phyloP scores from a whole-genome alignment of 2,888 invertebrate genomes.

The Sphaerolaimus hirsutus region DNA sequence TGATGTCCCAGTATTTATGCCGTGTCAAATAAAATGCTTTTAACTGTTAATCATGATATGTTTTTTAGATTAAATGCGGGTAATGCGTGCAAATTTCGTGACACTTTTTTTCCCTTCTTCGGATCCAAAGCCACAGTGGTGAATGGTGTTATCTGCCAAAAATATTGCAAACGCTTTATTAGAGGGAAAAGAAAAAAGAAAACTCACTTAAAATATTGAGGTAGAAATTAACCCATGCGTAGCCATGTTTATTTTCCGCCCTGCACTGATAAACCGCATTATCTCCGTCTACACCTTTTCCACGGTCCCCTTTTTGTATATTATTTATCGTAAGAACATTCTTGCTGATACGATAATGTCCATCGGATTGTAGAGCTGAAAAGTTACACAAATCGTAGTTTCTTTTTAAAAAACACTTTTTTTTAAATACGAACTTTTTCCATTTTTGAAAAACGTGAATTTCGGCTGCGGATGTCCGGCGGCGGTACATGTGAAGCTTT shows the following conservation, averaged over 20 bases:
- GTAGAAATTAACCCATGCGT: constrained; percentile 88
- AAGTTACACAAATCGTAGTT: too few relatives aligned
- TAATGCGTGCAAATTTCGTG: too few relatives aligned
- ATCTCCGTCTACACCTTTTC: constrained; percentile 72
- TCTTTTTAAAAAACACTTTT: not conserved
- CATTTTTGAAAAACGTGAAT: constrained; percentile 38
- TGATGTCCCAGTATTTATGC: too few relatives aligned
- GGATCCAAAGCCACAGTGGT: too few relatives aligned
- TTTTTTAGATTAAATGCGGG: too few relatives aligned
- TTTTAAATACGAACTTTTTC: constrained; percentile 17
- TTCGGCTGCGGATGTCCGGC: constrained; percentile 67
- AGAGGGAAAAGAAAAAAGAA: too few relatives aligned
- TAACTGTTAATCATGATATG: too few relatives aligned
- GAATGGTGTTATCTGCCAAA: too few relatives aligned
- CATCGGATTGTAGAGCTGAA: not conserved
- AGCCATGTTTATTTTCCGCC: constrained; percentile 85
- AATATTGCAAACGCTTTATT: too few relatives aligned
- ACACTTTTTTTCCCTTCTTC: too few relatives aligned
- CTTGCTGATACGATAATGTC: constrained; percentile 11
- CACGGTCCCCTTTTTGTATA: constrained; percentile 3
- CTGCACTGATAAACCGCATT: constrained; percentile 96
- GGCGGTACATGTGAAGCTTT: constrained; percentile 63
- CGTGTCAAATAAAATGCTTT: too few relatives aligned
- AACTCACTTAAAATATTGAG: constrained; percentile 66
- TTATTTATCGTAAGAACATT: constrained; percentile 18